Evolutionary conservation across 1,140 invertebrate genomes (phyloP).

Genomic region (Cydia amplana): DNA sequence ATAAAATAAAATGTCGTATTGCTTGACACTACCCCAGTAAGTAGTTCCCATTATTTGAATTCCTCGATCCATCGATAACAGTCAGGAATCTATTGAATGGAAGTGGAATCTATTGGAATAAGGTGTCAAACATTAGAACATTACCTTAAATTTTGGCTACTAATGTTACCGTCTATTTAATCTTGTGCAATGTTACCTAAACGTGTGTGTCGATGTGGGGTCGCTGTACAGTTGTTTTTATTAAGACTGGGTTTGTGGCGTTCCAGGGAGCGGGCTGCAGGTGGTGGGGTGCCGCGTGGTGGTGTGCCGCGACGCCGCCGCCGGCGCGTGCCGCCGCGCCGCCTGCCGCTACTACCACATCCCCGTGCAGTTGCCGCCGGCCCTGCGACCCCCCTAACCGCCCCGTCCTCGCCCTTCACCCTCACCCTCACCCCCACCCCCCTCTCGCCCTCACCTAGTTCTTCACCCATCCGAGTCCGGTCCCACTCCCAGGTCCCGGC

Average conservation of each 20-base stretch:
- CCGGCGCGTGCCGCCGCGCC: constrained; percentile 92
- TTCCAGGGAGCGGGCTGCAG: constrained; percentile 93
- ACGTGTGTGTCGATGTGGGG: background rate
- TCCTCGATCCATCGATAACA: too few relatives aligned
- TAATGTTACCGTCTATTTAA: too few relatives aligned
- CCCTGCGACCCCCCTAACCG: constrained; percentile 77
- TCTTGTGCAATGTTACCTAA: too few relatives aligned
- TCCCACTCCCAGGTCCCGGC: constrained; percentile 9
- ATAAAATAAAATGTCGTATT: background rate
- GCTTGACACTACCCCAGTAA: too few relatives aligned
- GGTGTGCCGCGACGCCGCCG: constrained; percentile 95
- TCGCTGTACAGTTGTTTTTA: background rate
- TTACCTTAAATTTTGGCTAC: too few relatives aligned
- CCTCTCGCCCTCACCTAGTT: constrained; percentile 75
- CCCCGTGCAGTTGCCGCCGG: constrained; percentile 90
- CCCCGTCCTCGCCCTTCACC: constrained; percentile 81
- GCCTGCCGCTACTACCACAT: constrained; percentile 97
- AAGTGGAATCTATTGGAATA: too few relatives aligned
- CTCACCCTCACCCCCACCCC: constrained; percentile 73
- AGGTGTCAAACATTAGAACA: too few relatives aligned
- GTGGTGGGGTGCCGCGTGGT: constrained; percentile 95
- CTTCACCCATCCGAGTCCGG: constrained; percentile 49
- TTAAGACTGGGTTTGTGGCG: constrained; percentile 37
- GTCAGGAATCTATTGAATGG: too few relatives aligned
- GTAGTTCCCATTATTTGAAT: too few relatives aligned